Evolutionary conservation across 2,113 vertebrate genomes (phyloP).

Genomic region (Hydrolagus affinis): DNA sequence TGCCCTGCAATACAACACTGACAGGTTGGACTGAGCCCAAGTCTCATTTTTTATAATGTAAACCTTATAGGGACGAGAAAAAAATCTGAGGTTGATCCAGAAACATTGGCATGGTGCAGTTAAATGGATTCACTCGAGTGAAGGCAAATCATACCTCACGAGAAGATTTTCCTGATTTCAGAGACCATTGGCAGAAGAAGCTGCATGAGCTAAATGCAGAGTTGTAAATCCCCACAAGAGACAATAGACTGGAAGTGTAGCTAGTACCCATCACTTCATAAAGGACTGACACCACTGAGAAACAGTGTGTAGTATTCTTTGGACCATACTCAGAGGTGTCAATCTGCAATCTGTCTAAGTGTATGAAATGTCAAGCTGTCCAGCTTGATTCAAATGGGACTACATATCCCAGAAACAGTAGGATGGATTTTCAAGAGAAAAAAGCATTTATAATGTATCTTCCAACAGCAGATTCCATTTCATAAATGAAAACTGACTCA

Average conservation of each 20-base stretch:
- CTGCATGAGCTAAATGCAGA: neutral
- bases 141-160: neutral
- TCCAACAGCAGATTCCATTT: neutral
- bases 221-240: neutral
- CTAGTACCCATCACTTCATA: neutral
- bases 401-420: neutral
- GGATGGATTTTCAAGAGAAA: neutral
- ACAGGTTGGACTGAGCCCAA: too few relatives aligned
- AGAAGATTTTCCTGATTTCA: neutral
- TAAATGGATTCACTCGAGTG: too few relatives aligned
- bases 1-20: too few relatives aligned
- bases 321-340: neutral
- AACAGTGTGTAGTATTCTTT: neutral
- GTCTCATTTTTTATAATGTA: too few relatives aligned
- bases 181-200: neutral
- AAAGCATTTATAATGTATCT: constrained; percentile 3
- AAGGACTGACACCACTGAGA: neutral
- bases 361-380: neutral
- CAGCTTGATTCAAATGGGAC: neutral
- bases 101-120: too few relatives aligned
- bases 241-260: neutral
- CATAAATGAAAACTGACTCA: constrained; percentile 20
- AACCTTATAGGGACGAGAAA: too few relatives aligned
- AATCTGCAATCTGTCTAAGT: neutral
- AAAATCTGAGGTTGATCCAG: too few relatives aligned